These are phyloP conservation scores for Andrena haemorrhoa DNA, from an alignment of 2,888 invertebrate species.

Conservation along the genomic window DNA sequence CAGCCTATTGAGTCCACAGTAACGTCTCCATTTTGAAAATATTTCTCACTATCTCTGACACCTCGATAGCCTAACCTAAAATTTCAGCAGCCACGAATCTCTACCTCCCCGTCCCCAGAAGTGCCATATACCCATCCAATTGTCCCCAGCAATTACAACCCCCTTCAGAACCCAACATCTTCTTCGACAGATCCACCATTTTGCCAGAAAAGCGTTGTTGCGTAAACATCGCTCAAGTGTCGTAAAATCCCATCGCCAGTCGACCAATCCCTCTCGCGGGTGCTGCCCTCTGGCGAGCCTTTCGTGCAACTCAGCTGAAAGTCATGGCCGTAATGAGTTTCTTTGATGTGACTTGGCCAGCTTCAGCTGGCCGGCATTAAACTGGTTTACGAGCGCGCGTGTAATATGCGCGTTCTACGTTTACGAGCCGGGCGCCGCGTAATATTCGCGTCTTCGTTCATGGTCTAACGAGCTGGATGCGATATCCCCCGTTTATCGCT, in stretches of 20 bases:
- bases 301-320: neutral
- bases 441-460: conserved; percentile 28
- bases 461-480: conserved; percentile 27
- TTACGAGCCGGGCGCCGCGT: conserved; percentile 23
- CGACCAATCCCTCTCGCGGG: neutral
- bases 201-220: neutral
- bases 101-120: no score
- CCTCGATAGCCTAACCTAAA: neutral
- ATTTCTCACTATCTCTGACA: no score
- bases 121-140: neutral
- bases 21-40: no score
- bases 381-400: conserved; percentile 30
- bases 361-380: conserved; percentile 18
- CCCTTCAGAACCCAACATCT: neutral
- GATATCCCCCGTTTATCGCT: conserved; percentile 24
- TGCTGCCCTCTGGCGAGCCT: neutral
- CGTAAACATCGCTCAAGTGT: neutral
- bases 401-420: conserved; percentile 33
- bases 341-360: conserved; percentile 26
- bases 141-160: neutral
- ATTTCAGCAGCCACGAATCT: no score
- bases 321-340: conserved; percentile 37
- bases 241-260: neutral
- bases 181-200: neutral
- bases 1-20: no score